phyloP scores from a whole-genome alignment of 2,113 vertebrate species.

The Jacana jacana region DNA sequence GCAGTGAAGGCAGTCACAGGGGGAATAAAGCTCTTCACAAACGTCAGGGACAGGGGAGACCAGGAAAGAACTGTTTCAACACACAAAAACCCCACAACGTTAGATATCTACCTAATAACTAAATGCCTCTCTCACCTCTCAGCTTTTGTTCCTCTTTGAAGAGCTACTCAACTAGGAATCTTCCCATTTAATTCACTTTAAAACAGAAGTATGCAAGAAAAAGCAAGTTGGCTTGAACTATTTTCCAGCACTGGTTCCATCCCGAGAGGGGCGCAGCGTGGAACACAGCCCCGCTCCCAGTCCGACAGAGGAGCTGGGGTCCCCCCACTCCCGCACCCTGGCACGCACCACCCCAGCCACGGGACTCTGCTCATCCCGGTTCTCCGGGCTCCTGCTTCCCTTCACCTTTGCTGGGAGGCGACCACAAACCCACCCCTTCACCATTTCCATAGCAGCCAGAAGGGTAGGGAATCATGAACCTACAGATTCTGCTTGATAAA shows the following conservation, averaged over 20 bases:
- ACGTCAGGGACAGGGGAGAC: not conserved
- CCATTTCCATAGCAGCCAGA: not conserved
- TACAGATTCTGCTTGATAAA: not conserved
- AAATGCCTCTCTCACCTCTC: not conserved
- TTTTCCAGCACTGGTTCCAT: not conserved
- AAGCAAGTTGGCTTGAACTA: not conserved
- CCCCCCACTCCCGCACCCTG: not conserved
- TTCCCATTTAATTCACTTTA: not conserved
- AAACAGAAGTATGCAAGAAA: not conserved
- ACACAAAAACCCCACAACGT: not conserved
- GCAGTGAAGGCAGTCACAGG: not conserved
- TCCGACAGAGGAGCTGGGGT: fast-evolving
- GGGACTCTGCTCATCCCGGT: not conserved
- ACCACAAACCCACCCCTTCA: not conserved
- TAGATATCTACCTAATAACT: fast-evolving
- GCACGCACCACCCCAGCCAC: fast-evolving
- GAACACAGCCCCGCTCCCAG: not conserved
- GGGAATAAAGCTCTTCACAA: not conserved
- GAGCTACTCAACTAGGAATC: not conserved
- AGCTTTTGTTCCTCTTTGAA: not conserved
- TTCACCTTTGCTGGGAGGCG: not conserved
- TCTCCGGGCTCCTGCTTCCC: not conserved
- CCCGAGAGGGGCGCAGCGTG: fast-evolving
- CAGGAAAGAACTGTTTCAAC: not conserved
- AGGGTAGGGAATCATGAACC: not conserved